These are phyloP conservation scores for Microctonus brassicae DNA, from an alignment of 2,888 invertebrate species.

Conservation along the genomic window DNA sequence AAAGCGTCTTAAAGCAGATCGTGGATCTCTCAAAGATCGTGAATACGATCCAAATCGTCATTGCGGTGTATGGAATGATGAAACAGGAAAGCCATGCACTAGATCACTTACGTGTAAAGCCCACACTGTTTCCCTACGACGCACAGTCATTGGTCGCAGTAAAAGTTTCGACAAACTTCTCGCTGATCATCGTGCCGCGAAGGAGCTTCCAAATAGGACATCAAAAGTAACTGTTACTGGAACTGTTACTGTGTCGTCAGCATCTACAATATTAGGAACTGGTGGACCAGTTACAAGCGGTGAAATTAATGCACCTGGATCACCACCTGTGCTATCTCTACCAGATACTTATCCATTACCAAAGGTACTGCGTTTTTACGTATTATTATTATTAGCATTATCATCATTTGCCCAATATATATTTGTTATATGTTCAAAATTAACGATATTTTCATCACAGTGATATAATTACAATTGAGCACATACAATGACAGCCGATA, in stretches of 20 bases:
- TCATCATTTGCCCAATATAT: not conserved
- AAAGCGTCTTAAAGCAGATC: slow-evolving; percentile 65
- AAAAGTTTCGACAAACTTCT: slow-evolving; percentile 83
- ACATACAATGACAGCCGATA: slow-evolving; percentile 12
- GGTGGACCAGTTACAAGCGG: slow-evolving; percentile 71
- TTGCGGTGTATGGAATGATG: slow-evolving; percentile 82
- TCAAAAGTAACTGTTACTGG: slow-evolving; percentile 50
- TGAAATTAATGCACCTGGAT: slow-evolving; percentile 73
- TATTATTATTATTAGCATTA: not conserved
- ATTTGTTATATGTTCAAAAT: not conserved
- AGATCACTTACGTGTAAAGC: slow-evolving; percentile 82
- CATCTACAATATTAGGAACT: slow-evolving; percentile 44
- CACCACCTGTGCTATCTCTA: slow-evolving; percentile 66
- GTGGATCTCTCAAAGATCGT: slow-evolving; percentile 71
- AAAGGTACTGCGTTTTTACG: slow-evolving; percentile 55
- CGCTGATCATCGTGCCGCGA: slow-evolving; percentile 79
- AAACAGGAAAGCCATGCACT: slow-evolving; percentile 81
- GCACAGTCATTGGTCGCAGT: slow-evolving; percentile 79
- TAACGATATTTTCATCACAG: slow-evolving; percentile 2
- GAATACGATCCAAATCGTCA: slow-evolving; percentile 88
- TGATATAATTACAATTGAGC: not conserved
- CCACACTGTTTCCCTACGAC: slow-evolving; percentile 78
- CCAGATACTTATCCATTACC: slow-evolving; percentile 68
- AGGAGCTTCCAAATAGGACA: slow-evolving; percentile 70
- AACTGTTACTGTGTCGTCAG: slow-evolving; percentile 52